Evolutionary conservation across 1,140 invertebrate genomes (phyloP), one percentile per base, ranked within the genome.

Genomic region (Drosophila gunungcola): DNA sequence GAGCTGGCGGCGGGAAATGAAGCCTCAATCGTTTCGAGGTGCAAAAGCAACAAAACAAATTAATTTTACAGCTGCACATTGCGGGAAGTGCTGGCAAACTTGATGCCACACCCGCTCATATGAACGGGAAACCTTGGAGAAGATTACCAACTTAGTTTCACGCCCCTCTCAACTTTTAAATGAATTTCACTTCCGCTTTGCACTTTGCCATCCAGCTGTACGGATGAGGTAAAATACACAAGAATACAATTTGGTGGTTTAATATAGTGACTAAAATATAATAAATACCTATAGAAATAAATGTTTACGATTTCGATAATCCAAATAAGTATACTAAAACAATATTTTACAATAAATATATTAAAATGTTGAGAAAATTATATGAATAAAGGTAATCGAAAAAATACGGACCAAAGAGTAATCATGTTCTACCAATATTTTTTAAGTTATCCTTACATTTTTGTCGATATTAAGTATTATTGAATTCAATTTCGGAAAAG

Each of bases 1-100:
- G 74, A 74, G 73, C 49, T 55, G 73, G 73, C 54, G 45, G 56
- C 51, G 72, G 81, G 46, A 77, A 63, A 60, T 64, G 78, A 60
- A 81, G 78, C 79, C 76, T 76, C 72, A 89, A 89, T 84, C 84
- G 83, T 88, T 84, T 73, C 62, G 48, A 76, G 64, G 84, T 73
- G 72, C 75, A 79, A 77, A 70, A 70, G 76, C 70, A 80, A 84
- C 84, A 84, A 89, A 89, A 89, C 83, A 88, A 88, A 89, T 88
- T 88, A 84, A 89, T 88, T 88, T 86, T 78, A 72, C 76, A 65
- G 54, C 29, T 52, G 45, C 53, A 60, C 52, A 56, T 39, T 48
- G 45, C 56, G 34, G 60, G n/a, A n/a, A 57, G 51, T 13, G 64
- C 39, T 57, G 63, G 43, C 42, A 39, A 56, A 64, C 36, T 36